phyloP scores from a whole-genome alignment of 2,888 invertebrate genomes.

The Eupithecia subumbrata region DNA sequence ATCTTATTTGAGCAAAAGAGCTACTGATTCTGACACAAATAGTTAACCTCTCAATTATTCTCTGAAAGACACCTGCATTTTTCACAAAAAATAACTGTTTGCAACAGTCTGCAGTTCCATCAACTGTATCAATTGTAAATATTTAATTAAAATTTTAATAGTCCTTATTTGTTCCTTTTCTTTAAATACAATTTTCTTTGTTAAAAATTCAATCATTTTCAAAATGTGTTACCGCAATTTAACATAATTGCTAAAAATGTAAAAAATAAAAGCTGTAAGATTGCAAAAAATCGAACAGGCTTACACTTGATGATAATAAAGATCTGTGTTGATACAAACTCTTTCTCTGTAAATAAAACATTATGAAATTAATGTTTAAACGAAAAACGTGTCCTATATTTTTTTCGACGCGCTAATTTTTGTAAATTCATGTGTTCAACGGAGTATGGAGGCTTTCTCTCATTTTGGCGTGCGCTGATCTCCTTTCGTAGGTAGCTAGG shows the following conservation, averaged over 20 bases:
- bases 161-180: too few relatives aligned
- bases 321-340: too few relatives aligned
- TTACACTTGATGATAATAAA: too few relatives aligned
- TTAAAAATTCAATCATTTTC: not conserved
- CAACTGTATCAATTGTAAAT: too few relatives aligned
- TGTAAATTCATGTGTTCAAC: slow-evolving; percentile 65
- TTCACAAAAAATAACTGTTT: not conserved
- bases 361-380: not conserved
- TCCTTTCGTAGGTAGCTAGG: slow-evolving; percentile 54
- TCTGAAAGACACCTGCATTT: not conserved
- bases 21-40: not conserved
- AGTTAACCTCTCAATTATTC: not conserved
- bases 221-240: not conserved
- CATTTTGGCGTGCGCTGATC: slow-evolving; percentile 61
- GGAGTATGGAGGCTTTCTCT: slow-evolving; percentile 77
- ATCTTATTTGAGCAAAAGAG: not conserved
- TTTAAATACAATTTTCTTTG: too few relatives aligned
- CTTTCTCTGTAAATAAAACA: not conserved
- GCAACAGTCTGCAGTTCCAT: too few relatives aligned
- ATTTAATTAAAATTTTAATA: too few relatives aligned
- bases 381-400: slow-evolving; percentile 22
- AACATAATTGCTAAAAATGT: not conserved
- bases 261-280: not conserved
- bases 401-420: slow-evolving; percentile 52
- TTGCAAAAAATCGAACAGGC: not conserved